Percentiles rank a stretch among this genome's conserved stretches.
These are phyloP conservation scores for Myotis planiceps DNA, from an alignment of 2,797 vertebrate genomes.

Conservation along the genomic window DNA sequence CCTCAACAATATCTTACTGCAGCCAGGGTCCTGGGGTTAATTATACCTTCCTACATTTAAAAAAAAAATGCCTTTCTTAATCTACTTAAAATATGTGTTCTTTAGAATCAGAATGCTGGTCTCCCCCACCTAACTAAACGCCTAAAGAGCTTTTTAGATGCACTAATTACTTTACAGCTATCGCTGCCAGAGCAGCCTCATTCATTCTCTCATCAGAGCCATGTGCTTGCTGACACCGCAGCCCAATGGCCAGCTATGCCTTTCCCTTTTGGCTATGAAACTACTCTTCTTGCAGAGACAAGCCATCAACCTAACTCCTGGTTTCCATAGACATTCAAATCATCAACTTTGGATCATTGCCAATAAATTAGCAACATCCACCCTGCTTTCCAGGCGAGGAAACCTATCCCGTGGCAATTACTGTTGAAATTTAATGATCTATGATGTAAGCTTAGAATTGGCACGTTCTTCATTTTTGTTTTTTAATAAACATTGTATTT, in stretches of 20 bases:
- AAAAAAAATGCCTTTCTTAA: conserved; percentile 70
- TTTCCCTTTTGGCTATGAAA: background rate
- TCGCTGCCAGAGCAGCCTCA: background rate
- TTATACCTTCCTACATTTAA: conserved; percentile 66
- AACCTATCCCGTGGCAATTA: background rate
- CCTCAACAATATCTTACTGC: conserved; percentile 32
- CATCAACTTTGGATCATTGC: background rate
- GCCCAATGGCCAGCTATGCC: background rate
- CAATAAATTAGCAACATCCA: background rate
- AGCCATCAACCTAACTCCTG: background rate
- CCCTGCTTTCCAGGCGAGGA: background rate
- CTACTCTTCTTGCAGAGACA: background rate
- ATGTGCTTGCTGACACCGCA: background rate
- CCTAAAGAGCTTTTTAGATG: conserved; percentile 66
- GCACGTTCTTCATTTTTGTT: background rate
- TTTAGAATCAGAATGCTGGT: conserved; percentile 42
- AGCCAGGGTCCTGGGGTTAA: conserved; percentile 64
- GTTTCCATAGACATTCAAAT: background rate
- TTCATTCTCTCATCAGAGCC: background rate
- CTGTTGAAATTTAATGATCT: background rate
- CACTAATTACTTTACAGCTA: conserved; percentile 47
- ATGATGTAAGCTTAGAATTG: background rate
- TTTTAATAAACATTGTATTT: background rate
- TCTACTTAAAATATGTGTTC: conserved; percentile 65
- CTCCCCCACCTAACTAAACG: conserved; percentile 55